Base-by-base conservation (phyloP, 2,888 invertebrate genomes). In the Hyposoter didymator region DNA sequence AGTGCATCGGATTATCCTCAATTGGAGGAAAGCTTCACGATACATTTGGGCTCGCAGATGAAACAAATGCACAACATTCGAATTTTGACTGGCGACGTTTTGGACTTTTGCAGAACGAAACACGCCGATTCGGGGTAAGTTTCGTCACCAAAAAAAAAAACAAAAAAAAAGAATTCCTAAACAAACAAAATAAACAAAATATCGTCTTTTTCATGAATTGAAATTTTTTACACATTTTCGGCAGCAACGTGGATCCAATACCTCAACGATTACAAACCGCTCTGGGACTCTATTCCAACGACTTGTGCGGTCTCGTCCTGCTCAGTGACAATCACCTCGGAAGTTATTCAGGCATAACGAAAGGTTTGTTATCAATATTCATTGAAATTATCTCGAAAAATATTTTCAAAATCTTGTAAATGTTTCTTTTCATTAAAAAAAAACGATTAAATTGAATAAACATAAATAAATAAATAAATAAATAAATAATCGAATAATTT, bases 21-120 rank as follows among this genome's bases (percentile, higher is more conserved):
- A 52, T 91, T 98, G 91, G 99, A 99, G 94, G 99, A 99, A 95
- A 99, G 98, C 94, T 99, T 99, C 94, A 99, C 99, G 28, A 99
- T 99, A 91, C 99, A 99, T 95, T 95, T 99, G 87, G 99, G 99
- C 73, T 98, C 99, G 5, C 99, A 99, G 94, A 96, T 99, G 94
- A 99, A 99, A 94, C 99, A 99, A 92, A 99, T 99, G 95, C 99
- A 99, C 94, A 99, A 99, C 94, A 97, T 99, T 86, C 95, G 99
- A 78, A 97, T 99, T 86, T 95, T 99, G 45, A 97, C 98, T 82
- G 97, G 97, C 28, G 96, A 98, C 94, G 96, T 97, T 17, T 95
- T 97, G 90, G 97, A 98, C 92, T 95, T 99, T 88, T 97, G 97
- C 91, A 95, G 95, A 89, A 95, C 95, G 0, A 92, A 95, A 84